Evolutionary conservation across 2,888 invertebrate species (phyloP), one percentile per base, ranked within the genome.

Genomic region (Dicycla oo): DNA sequence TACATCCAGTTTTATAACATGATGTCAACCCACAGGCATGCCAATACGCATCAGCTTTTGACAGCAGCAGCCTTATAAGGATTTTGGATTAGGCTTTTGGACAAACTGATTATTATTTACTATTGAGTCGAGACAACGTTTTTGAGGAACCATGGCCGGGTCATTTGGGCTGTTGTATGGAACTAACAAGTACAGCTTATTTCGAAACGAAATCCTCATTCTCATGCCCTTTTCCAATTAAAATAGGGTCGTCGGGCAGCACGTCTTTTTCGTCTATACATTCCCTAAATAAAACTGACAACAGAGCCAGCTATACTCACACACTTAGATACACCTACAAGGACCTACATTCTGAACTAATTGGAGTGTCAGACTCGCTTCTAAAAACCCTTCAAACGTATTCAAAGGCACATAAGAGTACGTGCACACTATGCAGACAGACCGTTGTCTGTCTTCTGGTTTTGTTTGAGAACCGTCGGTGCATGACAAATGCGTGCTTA

Each of bases 401-500:
- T n/a, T n/a, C 61, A 57, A 38, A 72, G n/a, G 15, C 38, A 58
- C 13, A 10, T 47, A 53, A 40, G 26, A 23, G 18, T 61, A 30
- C 58, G 8, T 26, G 4, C 34, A 64, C 23, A 56, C 43, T 10
- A 15, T 20, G 30, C 26, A 51, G 30, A 40, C 60, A 56, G 26
- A n/a, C n/a, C n/a, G n/a, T n/a, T n/a, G n/a, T n/a, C n/a, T n/a
- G n/a, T n/a, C n/a, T n/a, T n/a, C 67, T 34, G 47, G 74, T 82
- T 70, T 61, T 65, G 56, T 78, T 74, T 23, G 58, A 54, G 11
- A 63, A 34, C 45, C 75, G 34, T 34, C 76, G 60, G 56, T 23
- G 73, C 83, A 58, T 81, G 72, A 74, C 83, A 73, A 64, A 64
- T 73, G 70, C 71, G 78, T 78, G 80, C 13, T 69, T 71, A 73